Conservation (phyloP, 2,888 invertebrate genomes). For the Ceriagrion tenellum region DNA sequence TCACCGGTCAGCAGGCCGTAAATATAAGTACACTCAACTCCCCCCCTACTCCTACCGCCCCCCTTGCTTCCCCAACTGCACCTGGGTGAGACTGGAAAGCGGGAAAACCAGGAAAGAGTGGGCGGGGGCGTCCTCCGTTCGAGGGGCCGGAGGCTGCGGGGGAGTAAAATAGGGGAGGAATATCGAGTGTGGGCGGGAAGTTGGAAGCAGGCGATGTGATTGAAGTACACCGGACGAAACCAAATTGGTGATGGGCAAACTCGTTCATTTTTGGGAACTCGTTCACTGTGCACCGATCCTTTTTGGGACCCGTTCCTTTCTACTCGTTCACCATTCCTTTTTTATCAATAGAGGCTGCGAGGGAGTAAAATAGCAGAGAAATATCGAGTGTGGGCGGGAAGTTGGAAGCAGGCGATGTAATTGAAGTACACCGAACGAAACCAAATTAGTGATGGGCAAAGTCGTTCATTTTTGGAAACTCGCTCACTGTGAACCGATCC, state of each 20-base stretch:
- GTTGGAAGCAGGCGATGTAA: not conserved
- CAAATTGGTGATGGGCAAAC: not conserved
- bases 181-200: not conserved
- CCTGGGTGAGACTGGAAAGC: not conserved
- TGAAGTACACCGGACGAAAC: not conserved
- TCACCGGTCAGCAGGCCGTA: conserved; percentile 59
- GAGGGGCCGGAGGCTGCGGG: not conserved
- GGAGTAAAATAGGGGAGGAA: conserved; percentile 53
- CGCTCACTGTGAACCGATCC: too few relatives aligned
- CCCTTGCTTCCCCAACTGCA: too few relatives aligned
- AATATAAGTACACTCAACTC: conserved; percentile 60
- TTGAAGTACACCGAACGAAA: not conserved
- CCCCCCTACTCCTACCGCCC: not conserved
- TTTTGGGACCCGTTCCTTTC: too few relatives aligned
- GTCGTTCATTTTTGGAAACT: too few relatives aligned
- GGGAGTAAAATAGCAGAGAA: conserved; percentile 50
- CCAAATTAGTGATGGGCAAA: not conserved
- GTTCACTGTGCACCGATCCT: too few relatives aligned
- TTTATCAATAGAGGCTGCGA: too few relatives aligned
- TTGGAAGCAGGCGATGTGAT: not conserved
- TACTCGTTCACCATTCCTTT: too few relatives aligned
- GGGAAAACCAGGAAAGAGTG: too few relatives aligned
- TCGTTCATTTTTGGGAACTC: too few relatives aligned
- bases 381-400: not conserved
- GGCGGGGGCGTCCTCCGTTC: not conserved